Conservation (phyloP, 1,140 invertebrate genomes). For the Sycobia sp. region DNA sequence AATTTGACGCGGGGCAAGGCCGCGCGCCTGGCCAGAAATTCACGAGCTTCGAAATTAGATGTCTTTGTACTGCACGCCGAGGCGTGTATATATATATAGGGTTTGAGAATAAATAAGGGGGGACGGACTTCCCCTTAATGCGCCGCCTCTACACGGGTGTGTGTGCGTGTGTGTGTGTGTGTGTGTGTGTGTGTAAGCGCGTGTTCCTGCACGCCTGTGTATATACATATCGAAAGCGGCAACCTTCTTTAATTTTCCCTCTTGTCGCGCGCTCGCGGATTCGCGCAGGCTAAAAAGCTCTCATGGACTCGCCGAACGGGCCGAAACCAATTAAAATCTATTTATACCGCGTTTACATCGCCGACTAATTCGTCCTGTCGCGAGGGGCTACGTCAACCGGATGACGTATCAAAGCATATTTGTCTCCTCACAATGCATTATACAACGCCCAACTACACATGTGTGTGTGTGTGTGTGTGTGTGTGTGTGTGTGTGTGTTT, state of each 20-base stretch:
- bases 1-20: not conserved
- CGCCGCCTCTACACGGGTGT: too few relatives aligned
- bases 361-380: too few relatives aligned
- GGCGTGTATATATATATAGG: not conserved
- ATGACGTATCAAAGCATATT: constrained; percentile 62
- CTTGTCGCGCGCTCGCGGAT: not conserved
- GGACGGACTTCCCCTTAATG: not conserved
- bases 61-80: not conserved
- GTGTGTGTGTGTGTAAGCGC: too few relatives aligned
- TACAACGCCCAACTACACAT: too few relatives aligned
- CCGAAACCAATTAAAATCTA: constrained; percentile 57
- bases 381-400: too few relatives aligned
- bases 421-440: constrained; percentile 58
- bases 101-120: constrained; percentile 10
- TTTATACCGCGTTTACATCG: constrained; percentile 56
- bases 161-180: too few relatives aligned
- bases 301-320: not conserved
- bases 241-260: constrained; percentile 28
- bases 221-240: not conserved
- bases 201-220: too few relatives aligned
- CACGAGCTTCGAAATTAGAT: constrained; percentile 19
- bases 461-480: too few relatives aligned
- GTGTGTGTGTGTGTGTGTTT: too few relatives aligned
- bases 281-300: not conserved
- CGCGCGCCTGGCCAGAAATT: not conserved